Percentiles rank a stretch among this genome's conserved stretches.
These are phyloP conservation scores for Lepidocolaptes lacrymiger DNA, from an alignment of 2,797 vertebrate species.

Conservation along the genomic window DNA sequence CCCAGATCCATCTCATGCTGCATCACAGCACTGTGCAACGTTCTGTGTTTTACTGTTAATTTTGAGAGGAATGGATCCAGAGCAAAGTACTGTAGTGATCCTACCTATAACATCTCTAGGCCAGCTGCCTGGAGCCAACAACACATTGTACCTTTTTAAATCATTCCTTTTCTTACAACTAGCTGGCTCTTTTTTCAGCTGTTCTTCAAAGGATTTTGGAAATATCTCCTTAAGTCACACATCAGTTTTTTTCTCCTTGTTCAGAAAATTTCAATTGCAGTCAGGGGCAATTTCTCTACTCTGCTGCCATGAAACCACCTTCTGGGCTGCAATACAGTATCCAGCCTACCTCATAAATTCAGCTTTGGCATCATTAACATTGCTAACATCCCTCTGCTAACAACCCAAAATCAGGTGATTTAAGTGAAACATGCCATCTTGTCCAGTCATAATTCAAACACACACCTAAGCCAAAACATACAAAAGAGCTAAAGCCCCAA, in stretches of 20 bases:
- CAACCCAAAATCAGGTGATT: background rate
- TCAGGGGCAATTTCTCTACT: background rate
- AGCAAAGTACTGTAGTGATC: background rate
- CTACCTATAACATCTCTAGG: background rate
- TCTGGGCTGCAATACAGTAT: background rate
- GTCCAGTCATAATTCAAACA: background rate
- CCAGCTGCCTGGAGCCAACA: background rate
- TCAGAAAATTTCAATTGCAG: background rate
- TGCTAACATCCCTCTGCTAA: background rate
- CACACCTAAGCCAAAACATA: background rate
- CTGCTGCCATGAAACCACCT: background rate
- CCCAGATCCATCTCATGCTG: background rate
- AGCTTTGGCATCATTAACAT: background rate
- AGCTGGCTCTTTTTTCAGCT: background rate
- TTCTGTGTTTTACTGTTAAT: background rate
- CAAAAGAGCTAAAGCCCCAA: background rate
- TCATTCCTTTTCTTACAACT: background rate
- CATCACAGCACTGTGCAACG: background rate
- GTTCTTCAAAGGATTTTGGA: background rate
- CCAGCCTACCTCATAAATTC: background rate
- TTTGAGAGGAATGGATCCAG: background rate
- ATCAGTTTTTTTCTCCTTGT: background rate
- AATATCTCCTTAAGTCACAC: background rate
- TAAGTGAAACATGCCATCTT: background rate
- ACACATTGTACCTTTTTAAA: background rate